Evolutionary conservation across 2,797 vertebrate genomes (phyloP).

Genomic region (Ambastaia sidthimunki): DNA sequence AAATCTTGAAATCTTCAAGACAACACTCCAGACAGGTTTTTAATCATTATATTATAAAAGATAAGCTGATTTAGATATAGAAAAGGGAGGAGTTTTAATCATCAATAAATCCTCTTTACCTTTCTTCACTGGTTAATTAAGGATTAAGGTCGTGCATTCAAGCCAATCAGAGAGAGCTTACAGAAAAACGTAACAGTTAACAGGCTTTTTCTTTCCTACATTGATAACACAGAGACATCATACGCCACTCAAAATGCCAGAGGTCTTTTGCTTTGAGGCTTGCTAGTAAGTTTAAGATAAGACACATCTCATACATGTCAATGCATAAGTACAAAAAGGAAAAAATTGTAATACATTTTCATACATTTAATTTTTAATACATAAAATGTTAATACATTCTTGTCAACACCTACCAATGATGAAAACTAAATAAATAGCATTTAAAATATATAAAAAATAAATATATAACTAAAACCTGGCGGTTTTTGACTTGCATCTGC

Average conservation of each 20-base stretch:
- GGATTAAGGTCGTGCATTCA: background rate
- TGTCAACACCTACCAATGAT: background rate
- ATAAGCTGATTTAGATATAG: background rate
- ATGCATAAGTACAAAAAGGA: background rate
- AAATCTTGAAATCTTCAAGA: background rate
- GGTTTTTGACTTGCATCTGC: background rate
- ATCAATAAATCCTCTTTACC: slow-evolving; percentile 24
- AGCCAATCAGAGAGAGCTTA: slow-evolving; percentile 11
- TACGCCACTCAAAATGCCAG: too few relatives aligned
- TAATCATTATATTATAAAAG: background rate
- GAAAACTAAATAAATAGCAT: background rate
- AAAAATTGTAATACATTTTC: background rate
- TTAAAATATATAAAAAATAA: background rate
- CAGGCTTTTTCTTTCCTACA: background rate
- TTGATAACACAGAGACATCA: too few relatives aligned
- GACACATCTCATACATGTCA: background rate
- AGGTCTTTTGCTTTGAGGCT: background rate
- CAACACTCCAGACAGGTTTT: background rate
- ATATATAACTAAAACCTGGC: background rate
- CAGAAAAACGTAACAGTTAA: background rate
- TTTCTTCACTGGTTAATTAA: slow-evolving; percentile 11
- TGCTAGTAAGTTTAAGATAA: background rate
- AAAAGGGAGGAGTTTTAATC: background rate
- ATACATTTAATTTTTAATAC: background rate
- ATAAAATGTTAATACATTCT: background rate